Conservation (phyloP, 2,888 invertebrate species). For the Ephialtes manifestator region DNA sequence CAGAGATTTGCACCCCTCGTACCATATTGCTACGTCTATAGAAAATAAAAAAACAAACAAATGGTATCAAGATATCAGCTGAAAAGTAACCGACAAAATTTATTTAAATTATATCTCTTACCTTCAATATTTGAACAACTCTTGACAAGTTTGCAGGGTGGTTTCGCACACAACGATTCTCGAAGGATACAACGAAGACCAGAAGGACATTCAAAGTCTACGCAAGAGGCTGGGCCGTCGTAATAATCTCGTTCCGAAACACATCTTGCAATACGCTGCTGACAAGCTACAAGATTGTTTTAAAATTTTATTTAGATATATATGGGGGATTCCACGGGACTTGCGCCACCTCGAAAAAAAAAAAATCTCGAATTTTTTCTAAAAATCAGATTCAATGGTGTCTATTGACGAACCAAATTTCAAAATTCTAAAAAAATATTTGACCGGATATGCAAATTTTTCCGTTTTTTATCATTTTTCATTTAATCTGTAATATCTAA, state of each 20-base stretch:
- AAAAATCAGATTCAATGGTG: no score
- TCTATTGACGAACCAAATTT: no score
- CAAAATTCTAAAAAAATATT: no score
- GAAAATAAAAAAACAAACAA: background rate
- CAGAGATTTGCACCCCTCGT: constrained; percentile 74
- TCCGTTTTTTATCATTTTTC: no score
- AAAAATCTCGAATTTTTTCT: no score
- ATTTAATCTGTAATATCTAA: no score
- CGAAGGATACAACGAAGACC: constrained; percentile 79
- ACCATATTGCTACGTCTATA: constrained; percentile 77
- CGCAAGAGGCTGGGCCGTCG: constrained; percentile 78
- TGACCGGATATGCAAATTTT: no score
- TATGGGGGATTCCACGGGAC: no score
- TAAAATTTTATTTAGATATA: background rate
- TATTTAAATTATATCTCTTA: constrained; percentile 37
- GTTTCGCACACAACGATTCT: constrained; percentile 76
- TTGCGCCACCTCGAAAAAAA: no score
- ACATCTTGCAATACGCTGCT: constrained; percentile 78
- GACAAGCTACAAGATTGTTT: constrained; percentile 72
- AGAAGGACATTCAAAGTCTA: constrained; percentile 76
- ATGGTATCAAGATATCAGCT: background rate
- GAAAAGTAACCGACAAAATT: background rate
- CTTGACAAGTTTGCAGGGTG: constrained; percentile 80
- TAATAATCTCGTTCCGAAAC: constrained; percentile 76
- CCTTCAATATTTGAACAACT: constrained; percentile 77